A percentile compares a stretch with the other conserved stretches of the same genome.
Conservation (phyloP, 2,888 invertebrate genomes). For the Megalurothrips usitatus region DNA sequence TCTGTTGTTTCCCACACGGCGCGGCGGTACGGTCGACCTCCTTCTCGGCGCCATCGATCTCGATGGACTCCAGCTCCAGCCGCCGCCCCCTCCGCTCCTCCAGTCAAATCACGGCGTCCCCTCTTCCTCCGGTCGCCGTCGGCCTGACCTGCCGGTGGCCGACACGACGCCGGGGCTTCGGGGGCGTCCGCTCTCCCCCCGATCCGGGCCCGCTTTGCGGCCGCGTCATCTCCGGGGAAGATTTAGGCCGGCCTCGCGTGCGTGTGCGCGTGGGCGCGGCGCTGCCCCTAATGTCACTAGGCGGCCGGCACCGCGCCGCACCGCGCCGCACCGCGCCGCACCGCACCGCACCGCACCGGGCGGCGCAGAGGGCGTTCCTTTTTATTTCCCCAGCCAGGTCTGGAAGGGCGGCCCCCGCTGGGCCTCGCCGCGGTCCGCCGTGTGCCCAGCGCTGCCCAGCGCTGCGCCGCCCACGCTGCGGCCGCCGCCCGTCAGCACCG, state of each 20-base stretch:
- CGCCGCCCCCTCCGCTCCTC: too few species aligned
- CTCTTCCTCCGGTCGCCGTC: too few species aligned
- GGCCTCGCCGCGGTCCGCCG: not conserved
- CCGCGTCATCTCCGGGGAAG: not conserved
- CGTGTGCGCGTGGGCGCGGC: not conserved
- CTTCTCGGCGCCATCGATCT: too few species aligned
- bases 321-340: not conserved
- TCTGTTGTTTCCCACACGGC: too few species aligned
- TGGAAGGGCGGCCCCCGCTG: not conserved
- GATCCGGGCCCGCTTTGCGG: too few species aligned
- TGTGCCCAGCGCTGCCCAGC: not conserved
- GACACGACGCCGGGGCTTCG: too few species aligned
- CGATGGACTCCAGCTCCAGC: too few species aligned
- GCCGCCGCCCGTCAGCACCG: not conserved
- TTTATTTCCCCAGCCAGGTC: constrained; percentile 1
- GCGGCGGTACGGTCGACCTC: too few species aligned
- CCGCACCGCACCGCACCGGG: too few species aligned
- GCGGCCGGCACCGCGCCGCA: not conserved
- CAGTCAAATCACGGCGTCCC: too few species aligned
- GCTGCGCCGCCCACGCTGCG: not conserved
- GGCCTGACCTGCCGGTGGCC: too few species aligned
- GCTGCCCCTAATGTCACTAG: not conserved
- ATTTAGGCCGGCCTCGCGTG: not conserved
- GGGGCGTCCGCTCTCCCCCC: too few species aligned
- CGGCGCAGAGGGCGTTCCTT: not conserved